These are phyloP conservation scores for Epiblema foenella DNA, from an alignment of 2,888 invertebrate genomes.

Conservation along the genomic window DNA sequence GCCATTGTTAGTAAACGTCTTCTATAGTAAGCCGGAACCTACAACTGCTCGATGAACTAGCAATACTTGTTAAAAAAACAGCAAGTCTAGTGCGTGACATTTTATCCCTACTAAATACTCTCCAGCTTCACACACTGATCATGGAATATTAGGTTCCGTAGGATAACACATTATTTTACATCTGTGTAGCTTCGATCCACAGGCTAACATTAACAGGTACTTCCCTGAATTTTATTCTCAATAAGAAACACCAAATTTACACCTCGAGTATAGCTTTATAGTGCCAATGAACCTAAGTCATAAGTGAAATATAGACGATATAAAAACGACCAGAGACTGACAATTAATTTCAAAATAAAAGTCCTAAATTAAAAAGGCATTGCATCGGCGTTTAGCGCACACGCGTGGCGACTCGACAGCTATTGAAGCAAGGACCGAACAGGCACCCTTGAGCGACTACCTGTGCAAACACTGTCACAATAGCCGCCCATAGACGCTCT, in stretches of 20 bases:
- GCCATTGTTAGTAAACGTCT: no score
- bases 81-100: no score
- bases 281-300: no score
- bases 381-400: constrained; percentile 32
- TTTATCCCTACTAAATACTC: no score
- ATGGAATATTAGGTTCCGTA: not conserved
- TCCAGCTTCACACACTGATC: not conserved
- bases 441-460: constrained; percentile 66
- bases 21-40: no score
- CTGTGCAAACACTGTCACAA: constrained; percentile 72
- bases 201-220: not conserved
- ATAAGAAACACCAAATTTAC: not conserved
- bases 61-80: no score
- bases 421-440: constrained; percentile 31
- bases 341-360: constrained; percentile 47
- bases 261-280: not conserved
- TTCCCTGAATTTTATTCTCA: not conserved
- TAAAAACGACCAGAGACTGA: constrained; percentile 40
- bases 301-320: not conserved
- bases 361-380: constrained; percentile 44
- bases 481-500: constrained; percentile 69
- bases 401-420: constrained; percentile 36
- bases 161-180: not conserved
- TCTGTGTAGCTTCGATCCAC: not conserved
- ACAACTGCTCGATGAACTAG: no score